phyloP scores from a whole-genome alignment of 2,888 invertebrate genomes.

The Metacarcinus magister region DNA sequence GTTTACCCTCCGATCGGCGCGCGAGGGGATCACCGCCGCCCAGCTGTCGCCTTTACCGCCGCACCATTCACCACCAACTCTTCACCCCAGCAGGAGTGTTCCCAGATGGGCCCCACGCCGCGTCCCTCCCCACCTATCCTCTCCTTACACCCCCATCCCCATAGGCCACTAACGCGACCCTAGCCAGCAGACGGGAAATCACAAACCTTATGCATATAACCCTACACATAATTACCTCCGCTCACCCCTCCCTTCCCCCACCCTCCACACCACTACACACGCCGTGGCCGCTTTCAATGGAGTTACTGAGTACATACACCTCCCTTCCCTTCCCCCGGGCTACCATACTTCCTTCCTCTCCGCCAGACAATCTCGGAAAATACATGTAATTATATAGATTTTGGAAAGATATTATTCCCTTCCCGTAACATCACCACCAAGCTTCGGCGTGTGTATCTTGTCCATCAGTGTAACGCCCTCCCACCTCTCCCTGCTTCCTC shows the following conservation, averaged over 20 bases:
- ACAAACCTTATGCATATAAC: conserved; percentile 14
- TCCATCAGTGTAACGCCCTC: background rate
- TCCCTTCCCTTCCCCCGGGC: background rate
- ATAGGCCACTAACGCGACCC: background rate
- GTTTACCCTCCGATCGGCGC: conserved; percentile 4
- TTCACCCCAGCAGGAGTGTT: conserved; percentile 17
- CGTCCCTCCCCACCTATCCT: background rate
- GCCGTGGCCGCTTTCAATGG: background rate
- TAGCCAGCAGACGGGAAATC: background rate
- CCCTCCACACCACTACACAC: background rate
- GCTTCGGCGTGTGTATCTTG: conserved; percentile 12
- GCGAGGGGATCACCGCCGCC: conserved; percentile 9
- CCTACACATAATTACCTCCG: conserved; percentile 28
- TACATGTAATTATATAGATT: background rate
- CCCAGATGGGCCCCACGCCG: conserved; percentile 18
- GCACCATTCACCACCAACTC: background rate
- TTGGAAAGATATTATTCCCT: background rate
- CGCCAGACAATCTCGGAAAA: background rate
- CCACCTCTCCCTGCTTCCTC: background rate
- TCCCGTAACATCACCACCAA: background rate
- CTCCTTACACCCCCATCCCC: background rate
- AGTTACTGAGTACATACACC: background rate
- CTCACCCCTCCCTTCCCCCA: background rate
- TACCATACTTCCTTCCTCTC: background rate
- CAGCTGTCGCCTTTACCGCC: background rate